These are phyloP conservation scores for Triops cancriformis DNA, from an alignment of 1,140 invertebrate species.

Conservation along the genomic window DNA sequence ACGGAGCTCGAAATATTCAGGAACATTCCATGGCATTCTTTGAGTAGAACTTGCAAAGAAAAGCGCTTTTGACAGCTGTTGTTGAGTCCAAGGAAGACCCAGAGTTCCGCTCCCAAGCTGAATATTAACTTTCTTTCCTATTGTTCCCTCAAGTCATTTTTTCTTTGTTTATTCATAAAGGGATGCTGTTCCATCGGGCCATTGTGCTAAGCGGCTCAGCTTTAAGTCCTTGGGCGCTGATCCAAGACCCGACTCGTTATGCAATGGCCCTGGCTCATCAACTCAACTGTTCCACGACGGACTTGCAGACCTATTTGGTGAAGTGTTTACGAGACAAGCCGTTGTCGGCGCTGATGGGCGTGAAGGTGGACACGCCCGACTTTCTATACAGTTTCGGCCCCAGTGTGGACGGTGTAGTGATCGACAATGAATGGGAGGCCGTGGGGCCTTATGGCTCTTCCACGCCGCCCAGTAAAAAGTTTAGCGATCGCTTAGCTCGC, in stretches of 20 bases:
- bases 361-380: conserved; percentile 52
- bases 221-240: conserved; percentile 82
- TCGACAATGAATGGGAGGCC: conserved; percentile 55
- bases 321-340: conserved; percentile 73
- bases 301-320: conserved; percentile 53
- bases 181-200: conserved; percentile 81
- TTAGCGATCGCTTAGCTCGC: conserved; percentile 41
- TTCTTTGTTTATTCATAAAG: conserved; percentile 43
- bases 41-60: not conserved
- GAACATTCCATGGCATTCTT: not conserved
- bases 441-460: conserved; percentile 11
- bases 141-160: not conserved
- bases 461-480: conserved; percentile 29
- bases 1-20: too few species aligned
- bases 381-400: conserved; percentile 81
- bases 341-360: conserved; percentile 44
- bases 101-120: not conserved
- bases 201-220: conserved; percentile 92
- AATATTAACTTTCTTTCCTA: conserved; percentile 7
- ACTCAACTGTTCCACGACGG: conserved; percentile 68
- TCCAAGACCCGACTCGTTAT: conserved; percentile 75
- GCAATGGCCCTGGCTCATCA: conserved; percentile 74
- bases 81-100: not conserved
- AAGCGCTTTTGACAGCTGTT: conserved; percentile 16
- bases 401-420: conserved; percentile 83